Percentiles rank a stretch among this genome's conserved stretches.
Conservation (phyloP, 2,888 invertebrate species). For the Teinopalpus imperialis region DNA sequence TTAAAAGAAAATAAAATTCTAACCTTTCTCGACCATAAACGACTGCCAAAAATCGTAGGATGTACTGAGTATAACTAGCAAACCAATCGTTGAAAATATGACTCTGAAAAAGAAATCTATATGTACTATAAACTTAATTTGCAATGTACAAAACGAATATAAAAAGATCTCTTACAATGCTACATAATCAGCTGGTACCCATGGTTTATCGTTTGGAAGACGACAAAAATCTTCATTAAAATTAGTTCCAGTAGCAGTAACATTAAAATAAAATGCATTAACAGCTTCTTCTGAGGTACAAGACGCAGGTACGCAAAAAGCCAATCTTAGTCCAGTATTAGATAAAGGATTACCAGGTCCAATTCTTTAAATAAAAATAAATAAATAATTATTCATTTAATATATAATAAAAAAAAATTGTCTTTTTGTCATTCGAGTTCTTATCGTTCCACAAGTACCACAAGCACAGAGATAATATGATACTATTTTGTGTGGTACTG, state of each 20-base stretch:
- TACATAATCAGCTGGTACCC: constrained; percentile 48
- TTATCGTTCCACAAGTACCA: too few species aligned
- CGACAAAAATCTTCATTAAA: constrained; percentile 49
- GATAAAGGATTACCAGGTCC: constrained; percentile 19
- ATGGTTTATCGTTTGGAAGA: constrained; percentile 55
- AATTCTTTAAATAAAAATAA: constrained; percentile 41
- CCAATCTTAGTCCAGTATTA: constrained; percentile 31
- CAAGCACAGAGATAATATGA: too few species aligned
- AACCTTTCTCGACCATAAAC: constrained; percentile 18
- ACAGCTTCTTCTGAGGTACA: constrained; percentile 39
- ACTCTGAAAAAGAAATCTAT: constrained; percentile 17
- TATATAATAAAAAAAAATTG: too few species aligned
- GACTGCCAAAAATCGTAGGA: constrained; percentile 14
- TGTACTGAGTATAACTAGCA: constrained; percentile 13
- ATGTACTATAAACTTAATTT: not conserved
- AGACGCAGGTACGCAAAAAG: constrained; percentile 43
- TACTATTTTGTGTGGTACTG: too few species aligned
- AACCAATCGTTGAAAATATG: constrained; percentile 16
- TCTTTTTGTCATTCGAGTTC: too few species aligned
- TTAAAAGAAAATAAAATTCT: too few species aligned
- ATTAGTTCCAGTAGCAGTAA: constrained; percentile 32
- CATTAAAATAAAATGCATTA: constrained; percentile 32
- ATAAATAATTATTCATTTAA: constrained; percentile 1
- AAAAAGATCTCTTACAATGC: constrained; percentile 52
- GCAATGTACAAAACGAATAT: not conserved